Base-by-base conservation (phyloP, 1,140 invertebrate species). In the Drosophila littoralis region DNA sequence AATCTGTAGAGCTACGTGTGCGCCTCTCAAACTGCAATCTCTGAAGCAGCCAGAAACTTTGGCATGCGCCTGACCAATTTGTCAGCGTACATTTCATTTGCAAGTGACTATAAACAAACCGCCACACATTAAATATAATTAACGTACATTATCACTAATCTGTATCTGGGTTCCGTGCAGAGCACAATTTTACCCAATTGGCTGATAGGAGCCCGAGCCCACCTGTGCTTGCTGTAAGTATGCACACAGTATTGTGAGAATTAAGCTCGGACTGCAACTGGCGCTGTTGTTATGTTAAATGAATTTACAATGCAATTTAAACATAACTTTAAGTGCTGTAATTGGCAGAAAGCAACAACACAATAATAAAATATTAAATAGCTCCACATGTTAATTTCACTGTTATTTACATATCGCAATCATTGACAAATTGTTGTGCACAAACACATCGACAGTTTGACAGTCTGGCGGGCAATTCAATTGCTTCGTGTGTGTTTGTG, bases 221-320 rank as follows among this genome's bases (percentile, higher is more conserved):
- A 48, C 17, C 17, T 46, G 43, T 10, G 15, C 5, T 2, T 33
- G 13, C 22, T 10, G 48, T 10, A 33, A 50, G 35, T 4, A 32
- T 3, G 8, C 38, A 57, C n/a, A 59, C 32, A 59, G 57, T 36
- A 46, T 13, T 17, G 13, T 12, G 9, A 17, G 28, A 28, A 59
- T 9, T 59, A 42, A 4, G 0, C 42, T n/a, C 6, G 12, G 9
- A 10, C 5, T 46, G 42, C 5, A 59, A n/a, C 32, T 15, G 13
- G 12, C 28, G 28, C 12, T 46, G 2, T 17, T 35, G 9, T 17
- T 8, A 12, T 40, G 15, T 63, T 70, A 64, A 79, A 76, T 82
- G 63, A 77, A 68, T 71, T 70, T 75, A 89, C 76, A 88, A 89
- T 77, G 84, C 63, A 71, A 77, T 72, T 69, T 88, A 72, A 60